These are phyloP conservation scores for Crocallis elinguaria DNA, from an alignment of 2,888 invertebrate species.

Conservation along the genomic window DNA sequence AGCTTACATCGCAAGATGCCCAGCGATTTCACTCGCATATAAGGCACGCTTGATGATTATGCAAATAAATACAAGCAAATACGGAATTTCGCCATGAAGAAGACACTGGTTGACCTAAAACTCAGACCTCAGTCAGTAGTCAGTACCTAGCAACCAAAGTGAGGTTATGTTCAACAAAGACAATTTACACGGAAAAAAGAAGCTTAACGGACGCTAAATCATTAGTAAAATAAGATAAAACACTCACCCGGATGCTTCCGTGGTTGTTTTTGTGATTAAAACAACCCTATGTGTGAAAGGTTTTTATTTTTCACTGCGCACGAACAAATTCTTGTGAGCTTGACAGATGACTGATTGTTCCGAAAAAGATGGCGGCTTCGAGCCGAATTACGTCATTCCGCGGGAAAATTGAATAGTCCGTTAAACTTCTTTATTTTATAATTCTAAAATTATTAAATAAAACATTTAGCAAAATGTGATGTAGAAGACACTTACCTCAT, in stretches of 20 bases:
- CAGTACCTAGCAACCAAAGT: slow-evolving; percentile 43
- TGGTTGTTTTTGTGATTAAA: slow-evolving; percentile 61
- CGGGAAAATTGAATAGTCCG: slow-evolving; percentile 73
- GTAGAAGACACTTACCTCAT: slow-evolving; percentile 69
- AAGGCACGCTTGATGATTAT: slow-evolving; percentile 42
- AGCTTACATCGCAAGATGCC: slow-evolving; percentile 9
- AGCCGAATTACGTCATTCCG: slow-evolving; percentile 74
- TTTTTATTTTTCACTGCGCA: slow-evolving; percentile 64
- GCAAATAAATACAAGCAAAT: slow-evolving; percentile 56
- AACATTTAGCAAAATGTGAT: background rate
- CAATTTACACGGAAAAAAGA: slow-evolving; percentile 42
- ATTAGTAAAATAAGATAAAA: slow-evolving; percentile 37
- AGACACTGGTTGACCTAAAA: slow-evolving; percentile 78
- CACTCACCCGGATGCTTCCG: slow-evolving; percentile 83
- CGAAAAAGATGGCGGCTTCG: slow-evolving; percentile 66
- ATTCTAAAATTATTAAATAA: background rate
- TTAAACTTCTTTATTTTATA: slow-evolving; percentile 32
- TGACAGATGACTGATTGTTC: slow-evolving; percentile 76
- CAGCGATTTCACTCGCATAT: slow-evolving; percentile 37
- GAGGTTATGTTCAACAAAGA: slow-evolving; percentile 52
- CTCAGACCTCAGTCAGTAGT: slow-evolving; percentile 30
- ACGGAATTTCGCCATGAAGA: slow-evolving; percentile 57
- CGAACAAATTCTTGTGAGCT: slow-evolving; percentile 59
- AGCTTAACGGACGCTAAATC: slow-evolving; percentile 35
- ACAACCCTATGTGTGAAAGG: slow-evolving; percentile 61